Conservation (phyloP, 2,888 invertebrate genomes). For the Steinernema hermaphroditum region DNA sequence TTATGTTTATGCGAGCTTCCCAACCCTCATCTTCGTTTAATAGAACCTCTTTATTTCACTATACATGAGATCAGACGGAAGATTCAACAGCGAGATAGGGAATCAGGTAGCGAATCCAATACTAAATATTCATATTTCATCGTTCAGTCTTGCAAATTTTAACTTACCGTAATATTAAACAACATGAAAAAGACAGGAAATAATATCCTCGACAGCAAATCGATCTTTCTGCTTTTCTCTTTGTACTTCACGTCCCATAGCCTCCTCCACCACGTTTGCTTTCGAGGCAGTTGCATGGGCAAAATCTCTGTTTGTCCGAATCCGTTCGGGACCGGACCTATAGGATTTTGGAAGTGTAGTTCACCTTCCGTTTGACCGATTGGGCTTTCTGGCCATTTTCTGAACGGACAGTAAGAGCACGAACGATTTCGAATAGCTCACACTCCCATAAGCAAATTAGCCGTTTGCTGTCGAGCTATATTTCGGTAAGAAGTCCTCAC, state of each 20-base stretch:
- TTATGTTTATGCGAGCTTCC: no score
- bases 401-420: not conserved
- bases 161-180: conserved; percentile 56
- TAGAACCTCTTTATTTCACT: not conserved
- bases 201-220: conserved; percentile 54
- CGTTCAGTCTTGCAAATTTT: not conserved
- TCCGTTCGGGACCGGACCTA: conserved; percentile 4
- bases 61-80: not conserved
- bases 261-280: conserved; percentile 40
- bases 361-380: not conserved
- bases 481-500: conserved; percentile 27
- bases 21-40: no score
- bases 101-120: conserved; percentile 44
- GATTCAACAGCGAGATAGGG: conserved; percentile 48
- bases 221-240: conserved; percentile 54
- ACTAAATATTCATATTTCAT: conserved; percentile 41
- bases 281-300: not conserved
- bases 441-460: conserved; percentile 29
- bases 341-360: not conserved
- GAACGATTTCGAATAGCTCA: not conserved
- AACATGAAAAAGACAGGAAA: conserved; percentile 57
- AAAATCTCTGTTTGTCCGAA: not conserved
- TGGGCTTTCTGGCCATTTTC: conserved; percentile 2
- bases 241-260: conserved; percentile 48
- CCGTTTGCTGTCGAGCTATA: conserved; percentile 21